phyloP scores from a whole-genome alignment of 2,888 invertebrate genomes.

The Chaetogeoica ovagalla region DNA sequence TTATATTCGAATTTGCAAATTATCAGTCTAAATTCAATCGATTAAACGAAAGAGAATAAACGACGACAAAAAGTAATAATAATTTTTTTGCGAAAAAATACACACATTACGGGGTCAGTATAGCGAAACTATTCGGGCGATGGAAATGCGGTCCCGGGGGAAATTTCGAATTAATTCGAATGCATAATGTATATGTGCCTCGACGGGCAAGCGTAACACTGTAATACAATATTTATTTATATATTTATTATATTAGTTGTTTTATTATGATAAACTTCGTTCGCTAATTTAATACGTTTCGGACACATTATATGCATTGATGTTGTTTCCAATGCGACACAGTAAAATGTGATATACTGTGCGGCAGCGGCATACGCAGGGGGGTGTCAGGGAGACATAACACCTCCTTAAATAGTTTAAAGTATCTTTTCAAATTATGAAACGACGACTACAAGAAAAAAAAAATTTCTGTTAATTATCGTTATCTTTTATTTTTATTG shows the following conservation, averaged over 20 bases:
- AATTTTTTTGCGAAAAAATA: neutral
- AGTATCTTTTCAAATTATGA: no score
- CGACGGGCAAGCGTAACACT: neutral
- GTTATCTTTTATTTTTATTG: no score
- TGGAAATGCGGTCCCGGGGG: slow-evolving; percentile 11
- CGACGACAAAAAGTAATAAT: neutral
- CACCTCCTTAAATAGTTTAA: no score
- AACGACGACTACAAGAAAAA: no score
- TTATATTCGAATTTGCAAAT: no score
- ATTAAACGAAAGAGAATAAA: neutral
- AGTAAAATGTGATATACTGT: neutral
- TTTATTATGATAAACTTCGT: slow-evolving; percentile 33
- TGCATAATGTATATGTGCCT: slow-evolving; percentile 24
- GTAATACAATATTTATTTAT: neutral
- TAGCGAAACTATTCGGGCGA: slow-evolving; percentile 9
- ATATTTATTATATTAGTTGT: no score
- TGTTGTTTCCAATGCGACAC: slow-evolving; percentile 23
- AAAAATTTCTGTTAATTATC: no score
- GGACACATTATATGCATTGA: slow-evolving; percentile 19
- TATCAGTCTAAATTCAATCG: neutral
- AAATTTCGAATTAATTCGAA: slow-evolving; percentile 46
- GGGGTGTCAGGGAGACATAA: no score
- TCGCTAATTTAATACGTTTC: slow-evolving; percentile 39
- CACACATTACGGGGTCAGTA: neutral
- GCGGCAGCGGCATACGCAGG: no score